Evolutionary conservation across 2,113 vertebrate species (phyloP).

Genomic region (Eptatretus burgeri): DNA sequence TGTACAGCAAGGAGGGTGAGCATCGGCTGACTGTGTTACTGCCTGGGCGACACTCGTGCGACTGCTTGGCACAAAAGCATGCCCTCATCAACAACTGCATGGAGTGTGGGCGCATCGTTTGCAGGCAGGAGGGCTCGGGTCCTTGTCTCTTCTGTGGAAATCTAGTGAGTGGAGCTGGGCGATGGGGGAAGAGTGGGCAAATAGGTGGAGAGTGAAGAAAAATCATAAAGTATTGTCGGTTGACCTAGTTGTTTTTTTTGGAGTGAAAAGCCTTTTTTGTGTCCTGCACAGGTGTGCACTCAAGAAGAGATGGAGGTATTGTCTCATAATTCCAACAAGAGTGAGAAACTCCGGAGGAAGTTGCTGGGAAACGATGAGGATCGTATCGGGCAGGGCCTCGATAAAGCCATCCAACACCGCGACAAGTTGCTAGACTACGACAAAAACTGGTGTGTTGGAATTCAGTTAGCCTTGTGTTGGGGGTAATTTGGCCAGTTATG

Average conservation of each 20-base stretch:
- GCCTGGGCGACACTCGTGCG: slow-evolving; percentile 48
- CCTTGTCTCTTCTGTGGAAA: slow-evolving; percentile 63
- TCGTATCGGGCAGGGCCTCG: slow-evolving; percentile 36
- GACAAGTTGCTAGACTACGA: slow-evolving; percentile 80
- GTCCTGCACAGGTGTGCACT: slow-evolving; percentile 43
- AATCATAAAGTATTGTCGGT: too few relatives aligned
- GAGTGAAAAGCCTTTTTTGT: too few relatives aligned
- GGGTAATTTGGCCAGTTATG: too few relatives aligned
- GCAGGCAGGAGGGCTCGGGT: slow-evolving; percentile 72
- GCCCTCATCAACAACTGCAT: slow-evolving; percentile 79
- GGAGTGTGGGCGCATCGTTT: slow-evolving; percentile 61
- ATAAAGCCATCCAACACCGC: slow-evolving; percentile 71
- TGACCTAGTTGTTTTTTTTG: too few relatives aligned
- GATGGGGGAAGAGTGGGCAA: too few relatives aligned
- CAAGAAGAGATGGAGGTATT: slow-evolving; percentile 68
- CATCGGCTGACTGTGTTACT: slow-evolving; percentile 46
- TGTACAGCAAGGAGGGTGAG: slow-evolving; percentile 63
- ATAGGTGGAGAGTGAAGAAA: too few relatives aligned
- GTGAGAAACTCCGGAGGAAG: slow-evolving; percentile 71
- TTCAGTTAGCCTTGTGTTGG: background rate
- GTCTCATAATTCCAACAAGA: slow-evolving; percentile 79
- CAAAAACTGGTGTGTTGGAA: slow-evolving; percentile 35
- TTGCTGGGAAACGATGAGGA: slow-evolving; percentile 39
- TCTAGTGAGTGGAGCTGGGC: slow-evolving; percentile 23
- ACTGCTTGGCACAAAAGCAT: slow-evolving; percentile 83